Conservation (phyloP, 1,140 invertebrate species). For the Euura saliciscinereae region DNA sequence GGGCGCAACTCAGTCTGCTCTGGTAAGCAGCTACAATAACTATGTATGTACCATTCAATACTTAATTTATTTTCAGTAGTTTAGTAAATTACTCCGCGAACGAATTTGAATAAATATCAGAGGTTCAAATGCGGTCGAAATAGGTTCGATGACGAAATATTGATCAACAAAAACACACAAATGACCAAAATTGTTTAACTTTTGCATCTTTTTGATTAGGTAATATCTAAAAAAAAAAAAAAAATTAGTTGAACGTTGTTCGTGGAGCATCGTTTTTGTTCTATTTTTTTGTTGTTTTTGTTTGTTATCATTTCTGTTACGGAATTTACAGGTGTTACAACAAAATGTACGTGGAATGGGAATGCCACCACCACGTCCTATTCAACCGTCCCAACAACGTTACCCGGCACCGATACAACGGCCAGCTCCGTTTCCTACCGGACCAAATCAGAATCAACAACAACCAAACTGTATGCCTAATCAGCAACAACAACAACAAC, state of each 20-base stretch:
- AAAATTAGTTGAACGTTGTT: constrained; percentile 2
- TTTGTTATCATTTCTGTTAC: no score
- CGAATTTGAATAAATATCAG: no score
- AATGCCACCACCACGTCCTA: constrained; percentile 54
- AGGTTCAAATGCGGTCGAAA: no score
- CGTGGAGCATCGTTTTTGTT: background rate
- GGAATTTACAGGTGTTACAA: constrained; percentile 44
- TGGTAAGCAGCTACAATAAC: constrained; percentile 61
- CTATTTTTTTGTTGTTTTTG: constrained; percentile 7
- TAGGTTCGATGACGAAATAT: no score
- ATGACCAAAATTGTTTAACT: no score
- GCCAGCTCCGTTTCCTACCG: constrained; percentile 55
- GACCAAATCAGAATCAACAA: constrained; percentile 58
- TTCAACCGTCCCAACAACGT: constrained; percentile 56
- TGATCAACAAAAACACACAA: no score
- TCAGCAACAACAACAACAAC: constrained; percentile 48
- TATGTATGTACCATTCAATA: constrained; percentile 51
- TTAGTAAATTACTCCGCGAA: background rate
- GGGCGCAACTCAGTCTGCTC: constrained; percentile 58
- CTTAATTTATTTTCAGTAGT: constrained; percentile 30
- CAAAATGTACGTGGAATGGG: constrained; percentile 59
- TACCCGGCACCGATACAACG: constrained; percentile 60
- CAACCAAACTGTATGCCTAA: constrained; percentile 49
- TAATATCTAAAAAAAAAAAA: no score
- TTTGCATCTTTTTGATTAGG: no score